These are phyloP conservation scores for Chloroceryle inda DNA, from an alignment of 2,797 vertebrate species.

Conservation along the genomic window DNA sequence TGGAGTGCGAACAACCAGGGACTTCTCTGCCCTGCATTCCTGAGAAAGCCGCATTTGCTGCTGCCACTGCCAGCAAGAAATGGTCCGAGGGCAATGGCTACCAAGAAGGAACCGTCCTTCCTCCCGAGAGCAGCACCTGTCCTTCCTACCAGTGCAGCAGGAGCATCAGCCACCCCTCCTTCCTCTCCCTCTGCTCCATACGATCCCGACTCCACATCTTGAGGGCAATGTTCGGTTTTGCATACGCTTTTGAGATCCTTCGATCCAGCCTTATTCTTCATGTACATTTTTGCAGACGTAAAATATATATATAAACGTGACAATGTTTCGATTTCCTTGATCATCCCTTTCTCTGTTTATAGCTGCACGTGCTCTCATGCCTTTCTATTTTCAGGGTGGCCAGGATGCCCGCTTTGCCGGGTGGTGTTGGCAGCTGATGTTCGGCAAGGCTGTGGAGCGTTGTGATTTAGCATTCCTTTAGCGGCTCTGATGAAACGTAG, in stretches of 20 bases:
- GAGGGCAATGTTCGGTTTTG: not conserved
- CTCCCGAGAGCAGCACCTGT: not conserved
- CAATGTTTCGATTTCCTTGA: not conserved
- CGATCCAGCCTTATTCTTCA: not conserved
- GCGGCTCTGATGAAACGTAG: not conserved
- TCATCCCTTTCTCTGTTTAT: not conserved
- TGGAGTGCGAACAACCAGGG: rapidly evolving
- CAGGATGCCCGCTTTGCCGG: not conserved
- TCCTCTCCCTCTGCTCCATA: not conserved
- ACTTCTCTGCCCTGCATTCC: not conserved
- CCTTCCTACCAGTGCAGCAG: rapidly evolving
- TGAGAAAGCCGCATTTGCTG: rapidly evolving
- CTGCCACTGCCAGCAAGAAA: not conserved
- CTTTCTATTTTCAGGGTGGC: not conserved
- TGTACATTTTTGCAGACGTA: not conserved
- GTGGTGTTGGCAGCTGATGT: not conserved
- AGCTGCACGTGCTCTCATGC: not conserved
- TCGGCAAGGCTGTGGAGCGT: not conserved
- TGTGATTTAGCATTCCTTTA: not conserved
- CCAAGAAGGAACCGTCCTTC: not conserved
- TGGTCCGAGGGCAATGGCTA: not conserved
- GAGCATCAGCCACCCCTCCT: not conserved
- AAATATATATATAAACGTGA: rapidly evolving
- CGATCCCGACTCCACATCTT: not conserved
- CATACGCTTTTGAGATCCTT: not conserved